Evolutionary conservation across 2,797 vertebrate genomes (phyloP), one percentile per base, ranked within the genome.

Genomic region (Liparis tanakae): DNA sequence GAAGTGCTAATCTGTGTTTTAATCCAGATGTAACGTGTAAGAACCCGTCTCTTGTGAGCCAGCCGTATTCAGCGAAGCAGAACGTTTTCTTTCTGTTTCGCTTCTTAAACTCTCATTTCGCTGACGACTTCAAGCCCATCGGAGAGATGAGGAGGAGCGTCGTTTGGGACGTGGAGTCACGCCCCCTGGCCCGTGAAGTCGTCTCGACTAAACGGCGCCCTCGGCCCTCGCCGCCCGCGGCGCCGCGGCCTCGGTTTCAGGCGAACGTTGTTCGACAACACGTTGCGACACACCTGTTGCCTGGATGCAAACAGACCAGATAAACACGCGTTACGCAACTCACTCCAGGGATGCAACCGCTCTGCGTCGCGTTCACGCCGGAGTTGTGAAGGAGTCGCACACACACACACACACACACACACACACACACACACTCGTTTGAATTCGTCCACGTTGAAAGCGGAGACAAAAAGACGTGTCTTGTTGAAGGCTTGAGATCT

Each of bases 161-260:
- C 37, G 36, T 8, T 30, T 82, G 58, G 13, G 5, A 5, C 10
- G 36, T 0, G 71, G 18, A n/a, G n/a, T n/a, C n/a, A n/a, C 12
- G 25, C 78, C 76, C 63, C 78, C 76, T 60, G 74, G 41, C 54
- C 22, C 12, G 56, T 74, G 44, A 69, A 60, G 67, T 13, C 54
- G 20, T 25, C 4, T 78, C 68, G 65, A 62, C 44, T 59, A 72
- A 66, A 74, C 75, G 63, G 68, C 85, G 57, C 64, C 68, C 79
- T 36, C 25, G 60, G 46, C 76, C 85, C 10, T 72, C 67, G 75
- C 34, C 74, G 61, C 56, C 50, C 46, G 22, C 4, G 3, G 9
- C 15, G 54, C 53, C 8, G 58, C 72, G 37, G 70, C 71, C 17
- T 30, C 41, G 70, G 67, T 33, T 65, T 17, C 68, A 66, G 18